phyloP scores from a whole-genome alignment of 2,797 vertebrate species.

The Tolypeutes matacus region DNA sequence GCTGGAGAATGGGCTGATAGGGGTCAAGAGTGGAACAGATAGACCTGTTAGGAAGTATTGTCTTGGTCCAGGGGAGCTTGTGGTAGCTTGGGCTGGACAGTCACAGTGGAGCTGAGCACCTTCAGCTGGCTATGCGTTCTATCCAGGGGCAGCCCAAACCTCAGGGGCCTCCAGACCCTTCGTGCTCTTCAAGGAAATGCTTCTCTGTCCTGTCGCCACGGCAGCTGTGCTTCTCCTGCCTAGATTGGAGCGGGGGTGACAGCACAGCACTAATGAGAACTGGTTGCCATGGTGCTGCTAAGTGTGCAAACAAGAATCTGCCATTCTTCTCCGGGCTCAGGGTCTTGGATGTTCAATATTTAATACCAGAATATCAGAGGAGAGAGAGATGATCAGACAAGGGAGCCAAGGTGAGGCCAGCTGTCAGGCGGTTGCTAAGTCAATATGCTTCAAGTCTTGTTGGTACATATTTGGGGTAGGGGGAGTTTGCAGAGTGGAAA shows the following conservation, averaged over 20 bases:
- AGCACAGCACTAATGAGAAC: conserved; percentile 70
- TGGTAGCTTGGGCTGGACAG: conserved; percentile 90
- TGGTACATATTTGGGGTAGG: not conserved
- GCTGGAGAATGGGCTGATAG: not conserved
- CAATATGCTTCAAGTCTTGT: not conserved
- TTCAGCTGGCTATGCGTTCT: conserved; percentile 93
- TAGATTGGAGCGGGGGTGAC: conserved; percentile 81
- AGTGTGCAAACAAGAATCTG: conserved; percentile 56
- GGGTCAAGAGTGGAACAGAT: not conserved
- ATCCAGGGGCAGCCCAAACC: conserved; percentile 95
- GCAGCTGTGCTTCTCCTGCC: not conserved
- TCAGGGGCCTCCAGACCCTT: conserved; percentile 91
- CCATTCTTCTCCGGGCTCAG: conserved; percentile 39
- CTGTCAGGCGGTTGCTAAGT: conserved; percentile 42
- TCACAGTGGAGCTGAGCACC: conserved; percentile 41
- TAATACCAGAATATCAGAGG: not conserved
- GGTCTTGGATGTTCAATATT: conserved; percentile 20
- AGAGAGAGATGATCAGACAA: not conserved
- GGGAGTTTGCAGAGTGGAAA: not conserved
- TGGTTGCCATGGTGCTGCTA: conserved; percentile 78
- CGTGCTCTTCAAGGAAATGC: conserved; percentile 92
- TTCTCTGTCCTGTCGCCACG: conserved; percentile 41
- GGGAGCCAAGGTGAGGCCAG: not conserved
- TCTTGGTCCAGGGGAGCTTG: conserved; percentile 83
- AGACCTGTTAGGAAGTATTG: not conserved